Base-by-base conservation (phyloP, 37 sponge, comb jelly and placozoan species). In the Aplysina aerophoba region DNA sequence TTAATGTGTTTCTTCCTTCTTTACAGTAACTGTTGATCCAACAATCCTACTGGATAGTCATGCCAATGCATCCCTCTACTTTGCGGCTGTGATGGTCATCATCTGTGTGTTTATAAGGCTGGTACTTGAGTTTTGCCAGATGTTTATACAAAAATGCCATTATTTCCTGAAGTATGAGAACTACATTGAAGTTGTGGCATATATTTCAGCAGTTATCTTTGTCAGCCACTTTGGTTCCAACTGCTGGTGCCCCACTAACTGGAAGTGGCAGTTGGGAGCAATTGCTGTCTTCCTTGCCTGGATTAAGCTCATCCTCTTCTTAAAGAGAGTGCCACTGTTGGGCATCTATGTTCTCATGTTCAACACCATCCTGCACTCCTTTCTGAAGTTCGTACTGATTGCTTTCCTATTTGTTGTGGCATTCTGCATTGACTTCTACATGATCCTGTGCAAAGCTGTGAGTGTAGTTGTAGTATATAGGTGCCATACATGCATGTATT, bases 271-370 rank as follows among this genome's bases (percentile, higher is more conserved):
- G 84, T 38, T 95, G n/a, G 99, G 99, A 20, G 89, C 87, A 20
- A 27, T 95, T 19, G 90, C 91, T 13, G 77, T 99, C 22, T 93
- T 96, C 61, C 82, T 95, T 8, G 85, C 91, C 22, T 99, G 99
- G 99, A 89, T 95, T 20, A 73, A 91, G 59, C 84, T 97, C 80
- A 81, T 95, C 35, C 67, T 97, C 62, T 91, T 92, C 87, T 59
- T 93, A 38, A 82, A 91, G 25, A 89, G 90, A 74, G 69, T 94
- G 22, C 94, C 97, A n/a, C 81, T 92, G 15, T 87, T 93, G 16
- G 93, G 95, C 6, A 96, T 99, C 77, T 99, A 95, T 85, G 90
- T 99, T 0, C 85, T 99, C 22, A 99, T 99, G 99, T 99, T 95
- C 61, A 77, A 91, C 37, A 83, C 93, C 85, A 93, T 99, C 14